These are phyloP conservation scores for Centruroides vittatus DNA, from an alignment of 1,140 invertebrate genomes.

Conservation along the genomic window DNA sequence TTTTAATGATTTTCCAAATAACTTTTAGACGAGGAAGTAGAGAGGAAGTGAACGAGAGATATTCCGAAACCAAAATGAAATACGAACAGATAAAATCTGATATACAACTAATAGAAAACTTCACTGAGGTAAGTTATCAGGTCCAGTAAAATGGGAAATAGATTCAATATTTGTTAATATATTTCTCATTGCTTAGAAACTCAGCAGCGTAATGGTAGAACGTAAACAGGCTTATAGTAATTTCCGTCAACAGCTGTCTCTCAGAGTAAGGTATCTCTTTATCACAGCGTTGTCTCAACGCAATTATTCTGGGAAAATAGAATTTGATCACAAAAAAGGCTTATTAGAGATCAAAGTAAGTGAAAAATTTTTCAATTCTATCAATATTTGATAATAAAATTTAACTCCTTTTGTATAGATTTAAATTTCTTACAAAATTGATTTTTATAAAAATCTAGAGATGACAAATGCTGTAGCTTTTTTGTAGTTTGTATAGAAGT, in stretches of 20 bases:
- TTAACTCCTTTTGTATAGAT: too few species aligned
- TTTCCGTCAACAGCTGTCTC: constrained; percentile 23
- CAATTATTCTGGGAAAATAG: constrained; percentile 27
- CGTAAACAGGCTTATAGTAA: constrained; percentile 22
- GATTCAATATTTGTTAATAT: too few species aligned
- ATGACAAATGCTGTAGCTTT: too few species aligned
- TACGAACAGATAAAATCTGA: constrained; percentile 22
- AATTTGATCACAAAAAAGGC: constrained; percentile 28
- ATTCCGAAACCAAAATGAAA: constrained; percentile 12
- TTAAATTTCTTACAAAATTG: too few species aligned
- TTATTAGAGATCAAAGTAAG: constrained; percentile 26
- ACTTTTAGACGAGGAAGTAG: too few species aligned
- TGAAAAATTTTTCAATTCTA: background rate
- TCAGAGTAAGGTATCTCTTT: constrained; percentile 27
- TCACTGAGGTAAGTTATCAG: background rate
- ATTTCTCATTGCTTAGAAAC: constrained; percentile 19
- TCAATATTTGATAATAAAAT: too few species aligned
- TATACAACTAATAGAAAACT: constrained; percentile 21
- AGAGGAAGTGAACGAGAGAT: too few species aligned
- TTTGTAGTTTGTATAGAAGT: too few species aligned
- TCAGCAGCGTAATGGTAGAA: constrained; percentile 22
- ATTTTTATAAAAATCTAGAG: too few species aligned
- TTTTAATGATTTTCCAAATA: too few species aligned
- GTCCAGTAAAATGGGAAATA: background rate
- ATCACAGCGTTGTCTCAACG: constrained; percentile 25